phyloP scores from a whole-genome alignment of 2,888 invertebrate genomes.

The Archaeoteleia sp. region DNA sequence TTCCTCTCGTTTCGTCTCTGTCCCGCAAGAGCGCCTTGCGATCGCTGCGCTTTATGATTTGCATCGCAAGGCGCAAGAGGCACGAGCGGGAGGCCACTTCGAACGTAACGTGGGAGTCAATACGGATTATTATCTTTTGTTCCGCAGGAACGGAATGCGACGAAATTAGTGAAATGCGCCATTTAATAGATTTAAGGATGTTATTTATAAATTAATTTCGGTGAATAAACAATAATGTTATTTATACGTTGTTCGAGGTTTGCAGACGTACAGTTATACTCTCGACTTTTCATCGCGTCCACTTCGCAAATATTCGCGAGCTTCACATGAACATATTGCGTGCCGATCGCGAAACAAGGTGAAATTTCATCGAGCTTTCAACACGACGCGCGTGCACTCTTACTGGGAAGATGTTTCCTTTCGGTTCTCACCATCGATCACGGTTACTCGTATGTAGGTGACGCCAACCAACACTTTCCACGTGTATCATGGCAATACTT shows the following conservation, averaged over 20 bases:
- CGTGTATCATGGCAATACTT: too few relatives aligned
- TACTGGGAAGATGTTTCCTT: constrained; percentile 27
- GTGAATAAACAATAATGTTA: too few relatives aligned
- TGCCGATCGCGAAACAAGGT: constrained; percentile 15
- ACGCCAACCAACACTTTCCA: too few relatives aligned
- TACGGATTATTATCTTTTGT: too few relatives aligned
- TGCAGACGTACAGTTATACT: too few relatives aligned
- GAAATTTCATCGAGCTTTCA: constrained; percentile 12
- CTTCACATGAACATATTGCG: constrained; percentile 9
- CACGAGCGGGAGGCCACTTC: too few relatives aligned
- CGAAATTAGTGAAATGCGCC: too few relatives aligned
- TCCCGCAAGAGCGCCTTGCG: constrained; percentile 10
- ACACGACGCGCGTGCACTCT: constrained; percentile 1
- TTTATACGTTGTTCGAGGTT: too few relatives aligned
- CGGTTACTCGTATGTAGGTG: background rate
- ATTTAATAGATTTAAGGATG: too few relatives aligned
- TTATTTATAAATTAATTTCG: too few relatives aligned
- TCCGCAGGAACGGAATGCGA: too few relatives aligned
- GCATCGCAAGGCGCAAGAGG: constrained; percentile 25
- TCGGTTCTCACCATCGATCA: constrained; percentile 28
- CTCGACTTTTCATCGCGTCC: constrained; percentile 3
- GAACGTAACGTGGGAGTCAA: too few relatives aligned
- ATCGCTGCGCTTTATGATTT: constrained; percentile 30
- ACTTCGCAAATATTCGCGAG: background rate
- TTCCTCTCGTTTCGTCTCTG: constrained; percentile 12